A percentile compares a stretch with the other conserved stretches of the same genome.
Evolutionary conservation across 2,113 vertebrate genomes (phyloP).

Genomic region (Nothocercus nigrocapillus): DNA sequence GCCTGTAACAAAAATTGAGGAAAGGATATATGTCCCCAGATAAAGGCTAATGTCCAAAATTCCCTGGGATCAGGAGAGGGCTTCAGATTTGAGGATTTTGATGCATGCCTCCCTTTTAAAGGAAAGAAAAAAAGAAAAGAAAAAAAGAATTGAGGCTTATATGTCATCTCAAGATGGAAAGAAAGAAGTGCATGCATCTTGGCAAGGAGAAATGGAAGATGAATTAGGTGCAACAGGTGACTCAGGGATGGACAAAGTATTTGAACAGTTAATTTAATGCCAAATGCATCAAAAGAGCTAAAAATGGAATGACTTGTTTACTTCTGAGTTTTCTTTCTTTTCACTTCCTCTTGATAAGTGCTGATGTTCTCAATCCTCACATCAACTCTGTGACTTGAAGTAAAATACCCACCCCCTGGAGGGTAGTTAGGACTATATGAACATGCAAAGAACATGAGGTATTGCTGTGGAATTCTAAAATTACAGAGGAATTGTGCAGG

Average conservation of each 20-base stretch:
- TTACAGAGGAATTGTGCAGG: neutral
- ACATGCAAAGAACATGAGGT: neutral
- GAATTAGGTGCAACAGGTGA: neutral
- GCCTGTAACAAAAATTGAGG: neutral
- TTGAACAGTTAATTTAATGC: neutral
- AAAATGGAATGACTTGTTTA: rapidly evolving
- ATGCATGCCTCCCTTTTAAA: neutral
- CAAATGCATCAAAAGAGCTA: neutral
- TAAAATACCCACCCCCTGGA: neutral
- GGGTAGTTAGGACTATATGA: neutral
- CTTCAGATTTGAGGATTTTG: neutral
- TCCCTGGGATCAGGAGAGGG: neutral
- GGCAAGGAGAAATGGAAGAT: neutral
- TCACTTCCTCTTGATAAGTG: too few species aligned
- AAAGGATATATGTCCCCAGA: neutral
- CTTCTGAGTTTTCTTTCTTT: neutral
- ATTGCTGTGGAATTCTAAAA: neutral
- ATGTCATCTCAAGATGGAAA: neutral
- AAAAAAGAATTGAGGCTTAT: neutral
- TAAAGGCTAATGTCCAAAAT: neutral
- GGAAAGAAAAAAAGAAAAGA: neutral
- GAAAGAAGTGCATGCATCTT: neutral
- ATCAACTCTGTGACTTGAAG: neutral
- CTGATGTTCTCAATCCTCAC: neutral
- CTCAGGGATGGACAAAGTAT: neutral